These are phyloP conservation scores for Cephalopterus ornatus DNA, from an alignment of 2,113 vertebrate species.

Conservation along the genomic window DNA sequence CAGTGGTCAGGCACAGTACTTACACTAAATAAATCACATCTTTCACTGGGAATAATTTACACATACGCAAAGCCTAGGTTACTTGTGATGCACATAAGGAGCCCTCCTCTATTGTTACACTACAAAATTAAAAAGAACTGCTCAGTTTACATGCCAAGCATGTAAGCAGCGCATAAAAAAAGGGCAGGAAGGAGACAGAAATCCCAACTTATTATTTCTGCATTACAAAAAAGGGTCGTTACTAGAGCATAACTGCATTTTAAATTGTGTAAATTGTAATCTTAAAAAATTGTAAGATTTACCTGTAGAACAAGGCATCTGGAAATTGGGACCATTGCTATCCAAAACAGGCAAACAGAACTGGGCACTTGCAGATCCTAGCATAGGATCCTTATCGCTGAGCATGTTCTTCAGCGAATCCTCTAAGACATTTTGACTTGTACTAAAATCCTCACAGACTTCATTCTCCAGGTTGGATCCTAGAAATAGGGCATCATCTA, in stretches of 20 bases:
- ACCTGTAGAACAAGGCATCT: constrained; percentile 90
- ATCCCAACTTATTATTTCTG: constrained; percentile 51
- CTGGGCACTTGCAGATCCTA: constrained; percentile 96
- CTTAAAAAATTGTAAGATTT: constrained; percentile 81
- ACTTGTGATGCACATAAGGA: not conserved
- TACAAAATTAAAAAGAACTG: not conserved
- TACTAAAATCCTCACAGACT: constrained; percentile 94
- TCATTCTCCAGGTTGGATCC: constrained; percentile 97
- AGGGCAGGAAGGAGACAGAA: constrained; percentile 26
- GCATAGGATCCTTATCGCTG: constrained; percentile 99
- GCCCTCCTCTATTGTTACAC: not conserved
- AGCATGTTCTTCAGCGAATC: constrained; percentile 99
- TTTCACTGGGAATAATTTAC: not conserved
- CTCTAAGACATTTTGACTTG: constrained; percentile 86
- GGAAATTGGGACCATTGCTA: constrained; percentile 90
- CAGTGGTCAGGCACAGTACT: not conserved
- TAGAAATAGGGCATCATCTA: constrained; percentile 94
- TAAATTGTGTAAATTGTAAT: constrained; percentile 73
- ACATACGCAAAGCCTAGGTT: not conserved
- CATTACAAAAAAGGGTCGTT: constrained; percentile 35
- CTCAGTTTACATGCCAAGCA: constrained; percentile 47
- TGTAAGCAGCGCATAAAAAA: constrained; percentile 33
- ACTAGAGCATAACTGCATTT: constrained; percentile 69
- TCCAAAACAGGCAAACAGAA: constrained; percentile 94
- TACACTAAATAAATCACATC: not conserved